Evolutionary conservation across 2,113 vertebrate genomes (phyloP).

Genomic region (Emydura subglobosa): DNA sequence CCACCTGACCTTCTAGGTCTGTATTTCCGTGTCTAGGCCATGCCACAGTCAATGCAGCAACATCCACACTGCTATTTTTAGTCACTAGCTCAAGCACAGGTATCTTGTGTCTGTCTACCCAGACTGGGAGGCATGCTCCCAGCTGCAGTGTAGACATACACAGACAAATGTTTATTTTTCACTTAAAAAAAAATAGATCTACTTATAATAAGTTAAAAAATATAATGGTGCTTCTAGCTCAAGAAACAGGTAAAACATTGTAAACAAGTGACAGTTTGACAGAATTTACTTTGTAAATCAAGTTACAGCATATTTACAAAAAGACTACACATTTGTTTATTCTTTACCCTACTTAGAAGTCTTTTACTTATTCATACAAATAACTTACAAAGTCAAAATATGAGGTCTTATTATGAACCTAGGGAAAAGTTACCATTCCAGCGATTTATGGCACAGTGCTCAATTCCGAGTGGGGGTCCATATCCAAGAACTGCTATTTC

Average conservation of each 20-base stretch:
- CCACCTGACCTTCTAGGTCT: too few relatives aligned
- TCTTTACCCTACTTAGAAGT: neutral
- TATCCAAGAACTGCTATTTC: neutral
- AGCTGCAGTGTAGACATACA: too few relatives aligned
- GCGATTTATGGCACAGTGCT: neutral
- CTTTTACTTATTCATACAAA: fast-evolving
- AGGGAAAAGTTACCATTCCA: neutral
- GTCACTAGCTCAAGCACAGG: too few relatives aligned
- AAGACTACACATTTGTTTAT: fast-evolving
- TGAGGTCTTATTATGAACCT: neutral
- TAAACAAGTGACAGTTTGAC: neutral
- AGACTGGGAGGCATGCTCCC: too few relatives aligned
- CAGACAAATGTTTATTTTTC: neutral
- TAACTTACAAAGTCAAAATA: fast-evolving
- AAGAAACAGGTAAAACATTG: neutral
- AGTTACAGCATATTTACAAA: neutral
- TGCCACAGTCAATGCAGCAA: too few relatives aligned
- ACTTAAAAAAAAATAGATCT: neutral
- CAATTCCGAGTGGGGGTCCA: neutral
- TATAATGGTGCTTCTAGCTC: neutral
- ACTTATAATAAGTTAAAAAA: neutral
- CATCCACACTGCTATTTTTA: too few relatives aligned
- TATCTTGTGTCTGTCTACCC: too few relatives aligned
- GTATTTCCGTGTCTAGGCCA: too few relatives aligned
- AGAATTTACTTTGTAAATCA: neutral